A percentile compares a stretch with the other conserved stretches of the same genome.
These are phyloP conservation scores for Paramuricea clavata DNA, from an alignment of 92 coral and sea anemone species.

Conservation along the genomic window DNA sequence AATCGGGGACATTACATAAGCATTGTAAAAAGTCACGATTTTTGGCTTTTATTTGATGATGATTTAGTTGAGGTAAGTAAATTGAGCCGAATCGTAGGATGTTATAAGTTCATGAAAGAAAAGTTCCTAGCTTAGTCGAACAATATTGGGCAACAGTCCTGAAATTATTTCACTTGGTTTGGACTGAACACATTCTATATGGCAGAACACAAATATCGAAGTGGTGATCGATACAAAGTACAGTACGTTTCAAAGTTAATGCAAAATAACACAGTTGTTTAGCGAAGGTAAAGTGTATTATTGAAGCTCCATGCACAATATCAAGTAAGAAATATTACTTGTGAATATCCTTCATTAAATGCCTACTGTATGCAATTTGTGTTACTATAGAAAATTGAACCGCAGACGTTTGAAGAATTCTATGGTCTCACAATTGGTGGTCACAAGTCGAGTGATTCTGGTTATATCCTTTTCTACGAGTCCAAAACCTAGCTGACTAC, in stretches of 20 bases:
- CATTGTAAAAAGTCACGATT: conserved; percentile 96
- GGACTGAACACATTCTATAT: no score
- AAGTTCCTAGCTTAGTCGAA: no score
- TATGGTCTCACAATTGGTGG: conserved; percentile 97
- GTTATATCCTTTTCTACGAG: conserved; percentile 96
- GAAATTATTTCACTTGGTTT: no score
- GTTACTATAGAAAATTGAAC: conserved; percentile 89
- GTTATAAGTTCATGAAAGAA: not conserved
- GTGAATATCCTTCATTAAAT: not conserved
- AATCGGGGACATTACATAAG: conserved; percentile 98
- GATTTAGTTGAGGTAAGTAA: conserved; percentile 92
- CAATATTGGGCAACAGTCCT: no score
- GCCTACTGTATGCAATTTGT: not conserved
- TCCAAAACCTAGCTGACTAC: conserved; percentile 71
- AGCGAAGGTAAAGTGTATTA: no score
- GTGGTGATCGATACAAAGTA: no score
- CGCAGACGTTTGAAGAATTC: conserved; percentile 98
- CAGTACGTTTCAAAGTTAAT: no score
- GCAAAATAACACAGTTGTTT: no score
- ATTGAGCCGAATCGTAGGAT: not conserved
- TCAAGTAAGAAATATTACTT: no score
- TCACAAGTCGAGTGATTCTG: conserved; percentile 97
- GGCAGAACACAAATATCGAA: no score
- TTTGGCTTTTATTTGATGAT: conserved; percentile 98
- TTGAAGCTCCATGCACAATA: not conserved